A percentile compares a stretch with the other conserved stretches of the same genome.
Evolutionary conservation across 2,113 vertebrate species (phyloP).

Genomic region (Etheostoma spectabile): DNA sequence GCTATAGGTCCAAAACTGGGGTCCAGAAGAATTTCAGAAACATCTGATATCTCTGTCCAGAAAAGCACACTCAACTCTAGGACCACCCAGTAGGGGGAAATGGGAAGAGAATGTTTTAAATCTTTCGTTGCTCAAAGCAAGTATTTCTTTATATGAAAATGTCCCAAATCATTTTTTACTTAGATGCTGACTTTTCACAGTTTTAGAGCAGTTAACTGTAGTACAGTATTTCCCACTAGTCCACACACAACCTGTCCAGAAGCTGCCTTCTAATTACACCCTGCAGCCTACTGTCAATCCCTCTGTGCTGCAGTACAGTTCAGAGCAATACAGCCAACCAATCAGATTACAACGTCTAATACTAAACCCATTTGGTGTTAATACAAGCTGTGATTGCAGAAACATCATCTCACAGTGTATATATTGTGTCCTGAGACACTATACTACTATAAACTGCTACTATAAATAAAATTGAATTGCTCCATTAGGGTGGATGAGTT

Average conservation of each 20-base stretch:
- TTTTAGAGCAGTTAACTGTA: not conserved
- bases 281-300: not conserved
- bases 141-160: not conserved
- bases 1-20: no score
- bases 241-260: not conserved
- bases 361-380: not conserved
- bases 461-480: no score
- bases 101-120: no score
- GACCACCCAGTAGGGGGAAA: no score
- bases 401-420: not conserved
- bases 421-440: no score
- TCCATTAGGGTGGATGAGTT: no score
- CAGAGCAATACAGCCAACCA: not conserved
- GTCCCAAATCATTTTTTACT: not conserved
- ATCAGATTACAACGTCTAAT: not conserved
- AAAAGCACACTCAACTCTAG: no score
- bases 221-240: not conserved
- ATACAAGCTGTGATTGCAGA: not conserved
- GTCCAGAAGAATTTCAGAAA: no score
- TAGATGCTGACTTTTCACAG: not conserved
- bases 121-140: not conserved
- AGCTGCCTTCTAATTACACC: no score
- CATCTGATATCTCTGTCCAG: no score
- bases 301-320: not conserved
- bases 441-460: no score